Evolutionary conservation across 2,797 vertebrate species (phyloP).

Genomic region (Takifugu rubripes): DNA sequence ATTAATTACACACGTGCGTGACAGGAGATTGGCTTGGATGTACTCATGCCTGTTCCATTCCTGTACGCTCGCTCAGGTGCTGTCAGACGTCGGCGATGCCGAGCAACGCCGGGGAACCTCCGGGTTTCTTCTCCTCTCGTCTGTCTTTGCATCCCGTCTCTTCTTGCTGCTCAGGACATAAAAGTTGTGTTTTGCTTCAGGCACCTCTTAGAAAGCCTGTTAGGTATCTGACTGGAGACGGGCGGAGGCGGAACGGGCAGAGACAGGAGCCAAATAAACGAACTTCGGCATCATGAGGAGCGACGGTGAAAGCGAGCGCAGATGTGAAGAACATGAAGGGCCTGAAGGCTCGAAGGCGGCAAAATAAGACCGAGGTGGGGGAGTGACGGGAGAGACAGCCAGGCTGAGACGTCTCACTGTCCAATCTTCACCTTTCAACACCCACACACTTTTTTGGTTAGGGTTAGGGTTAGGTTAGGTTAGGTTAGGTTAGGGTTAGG

Average conservation of each 20-base stretch:
- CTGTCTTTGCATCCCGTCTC: slow-evolving; percentile 49
- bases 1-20: neutral
- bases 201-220: slow-evolving; percentile 53
- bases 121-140: slow-evolving; percentile 33
- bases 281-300: slow-evolving; percentile 41
- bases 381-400: slow-evolving; percentile 25
- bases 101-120: slow-evolving; percentile 41
- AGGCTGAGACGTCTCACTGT: slow-evolving; percentile 35
- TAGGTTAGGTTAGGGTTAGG: too few species aligned
- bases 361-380: slow-evolving; percentile 47
- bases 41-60: too few species aligned
- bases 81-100: slow-evolving; percentile 27
- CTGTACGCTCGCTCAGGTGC: neutral
- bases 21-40: too few species aligned
- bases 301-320: slow-evolving; percentile 19
- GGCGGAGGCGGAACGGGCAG: slow-evolving; percentile 32
- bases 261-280: slow-evolving; percentile 53
- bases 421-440: slow-evolving; percentile 41
- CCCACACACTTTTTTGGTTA: neutral
- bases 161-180: slow-evolving; percentile 30
- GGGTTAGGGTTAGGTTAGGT: too few species aligned
- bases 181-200: slow-evolving; percentile 45
- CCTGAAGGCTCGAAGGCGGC: slow-evolving; percentile 36
- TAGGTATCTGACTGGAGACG: slow-evolving; percentile 57
- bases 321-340: slow-evolving; percentile 27